These are phyloP conservation scores for Avahi laniger DNA, from an alignment of 2,797 vertebrate species.

Conservation along the genomic window DNA sequence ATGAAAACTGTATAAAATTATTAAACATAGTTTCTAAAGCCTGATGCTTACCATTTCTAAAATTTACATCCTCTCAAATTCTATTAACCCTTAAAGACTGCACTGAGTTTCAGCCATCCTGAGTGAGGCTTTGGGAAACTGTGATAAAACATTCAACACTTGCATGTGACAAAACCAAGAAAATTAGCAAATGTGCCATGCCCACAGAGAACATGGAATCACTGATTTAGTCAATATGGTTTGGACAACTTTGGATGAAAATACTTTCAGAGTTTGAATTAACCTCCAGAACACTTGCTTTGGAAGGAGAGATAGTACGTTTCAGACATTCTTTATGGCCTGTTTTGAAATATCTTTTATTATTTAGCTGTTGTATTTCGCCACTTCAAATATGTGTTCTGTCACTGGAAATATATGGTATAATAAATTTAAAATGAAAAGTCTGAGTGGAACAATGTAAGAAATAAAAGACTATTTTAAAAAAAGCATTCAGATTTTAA, in stretches of 20 bases:
- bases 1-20: background rate
- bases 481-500: background rate
- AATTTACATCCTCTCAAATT: background rate
- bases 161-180: background rate
- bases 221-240: background rate
- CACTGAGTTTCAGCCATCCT: background rate
- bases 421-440: background rate
- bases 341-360: constrained; percentile 9
- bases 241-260: background rate
- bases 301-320: background rate
- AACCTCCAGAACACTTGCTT: background rate
- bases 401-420: background rate
- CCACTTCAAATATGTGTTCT: background rate
- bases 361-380: background rate
- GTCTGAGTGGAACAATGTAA: background rate
- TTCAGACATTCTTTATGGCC: background rate
- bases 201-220: background rate
- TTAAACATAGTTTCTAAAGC: background rate
- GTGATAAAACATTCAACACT: background rate
- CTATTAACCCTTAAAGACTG: background rate
- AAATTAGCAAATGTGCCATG: background rate
- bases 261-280: background rate
- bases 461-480: background rate
- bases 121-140: background rate
- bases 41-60: background rate